Percentiles rank a stretch among this genome's conserved stretches.
Conservation (phyloP, 2,113 vertebrate species). For the Rhabdomys dilectus region DNA sequence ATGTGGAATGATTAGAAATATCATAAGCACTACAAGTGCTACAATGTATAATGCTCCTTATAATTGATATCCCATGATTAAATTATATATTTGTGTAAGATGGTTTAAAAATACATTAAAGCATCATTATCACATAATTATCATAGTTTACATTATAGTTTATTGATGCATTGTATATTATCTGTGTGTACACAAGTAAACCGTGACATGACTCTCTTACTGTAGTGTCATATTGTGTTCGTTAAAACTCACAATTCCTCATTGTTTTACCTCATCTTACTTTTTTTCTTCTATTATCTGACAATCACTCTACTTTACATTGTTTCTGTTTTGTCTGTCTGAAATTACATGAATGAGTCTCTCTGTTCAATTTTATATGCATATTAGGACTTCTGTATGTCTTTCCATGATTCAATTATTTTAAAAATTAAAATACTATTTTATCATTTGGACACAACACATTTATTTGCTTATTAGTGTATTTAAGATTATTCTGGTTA, state of each 20-base stretch:
- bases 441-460: not conserved
- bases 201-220: rapidly evolving
- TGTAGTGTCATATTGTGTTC: not conserved
- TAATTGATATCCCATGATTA: not conserved
- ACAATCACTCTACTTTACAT: not conserved
- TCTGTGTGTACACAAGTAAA: not conserved
- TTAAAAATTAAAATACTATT: not conserved
- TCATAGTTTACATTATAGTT: not conserved
- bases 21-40: not conserved
- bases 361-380: too few relatives aligned
- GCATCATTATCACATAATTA: not conserved
- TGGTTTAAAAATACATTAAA: not conserved
- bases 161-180: not conserved
- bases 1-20: not conserved
- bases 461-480: not conserved
- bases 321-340: not conserved
- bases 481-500: not conserved
- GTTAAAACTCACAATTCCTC: not conserved
- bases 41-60: not conserved
- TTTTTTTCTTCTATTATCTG: not conserved
- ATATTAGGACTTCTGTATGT: not conserved
- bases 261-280: not conserved
- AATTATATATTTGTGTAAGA: not conserved
- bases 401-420: not conserved
- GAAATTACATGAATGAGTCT: not conserved